Base-by-base conservation (phyloP, 2,113 vertebrate genomes). In the Mobula birostris region DNA sequence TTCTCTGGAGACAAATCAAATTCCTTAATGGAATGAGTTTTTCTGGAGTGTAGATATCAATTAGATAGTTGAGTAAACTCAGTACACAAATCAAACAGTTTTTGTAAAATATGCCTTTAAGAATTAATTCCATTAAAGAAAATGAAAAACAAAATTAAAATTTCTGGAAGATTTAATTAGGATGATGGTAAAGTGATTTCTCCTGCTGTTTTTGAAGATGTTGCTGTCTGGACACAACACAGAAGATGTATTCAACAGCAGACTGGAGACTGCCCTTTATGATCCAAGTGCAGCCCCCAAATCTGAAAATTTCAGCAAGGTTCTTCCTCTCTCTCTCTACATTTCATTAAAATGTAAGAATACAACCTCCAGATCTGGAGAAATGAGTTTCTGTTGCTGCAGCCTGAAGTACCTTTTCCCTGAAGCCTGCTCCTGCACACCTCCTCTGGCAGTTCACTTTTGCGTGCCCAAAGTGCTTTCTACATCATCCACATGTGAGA, bases 111-210 rank as follows among this genome's bases (percentile, higher is more conserved):
- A 79, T 36, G 78, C n/a, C n/a, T 87, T 58, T 56, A 87, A 61
- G 83, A 87, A 58, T 61, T 87, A 27, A 61, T 58, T 87, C 21
- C 56, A 36, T 56, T 11, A 61, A 27, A 56, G 7, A 4, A 15
- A 61, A 58, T 56, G 83, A 87, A 87, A 61, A 7, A 87, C 58
- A 87, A 63, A 63, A 87, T 85, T 85, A 85, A 61, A 87, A 87
- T 61, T 12, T 58, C 21, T 29, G 9, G 29, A 56, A 85, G 15
- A 85, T 85, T 85, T 85, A 85, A 85, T 85, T 85, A 85, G 24
- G 56, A 56, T 85, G 82, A 36, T 19, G 11, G 56, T 58, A 87
- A 58, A 58, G 7, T 87, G 83, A 61, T 61, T 87, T 87, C 17
- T 58, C 48, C 58, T 27, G 83, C 82, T 85, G 82, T 56, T 61